Evolutionary conservation across 1,140 invertebrate genomes (phyloP).

Genomic region (Uloborus diversus): DNA sequence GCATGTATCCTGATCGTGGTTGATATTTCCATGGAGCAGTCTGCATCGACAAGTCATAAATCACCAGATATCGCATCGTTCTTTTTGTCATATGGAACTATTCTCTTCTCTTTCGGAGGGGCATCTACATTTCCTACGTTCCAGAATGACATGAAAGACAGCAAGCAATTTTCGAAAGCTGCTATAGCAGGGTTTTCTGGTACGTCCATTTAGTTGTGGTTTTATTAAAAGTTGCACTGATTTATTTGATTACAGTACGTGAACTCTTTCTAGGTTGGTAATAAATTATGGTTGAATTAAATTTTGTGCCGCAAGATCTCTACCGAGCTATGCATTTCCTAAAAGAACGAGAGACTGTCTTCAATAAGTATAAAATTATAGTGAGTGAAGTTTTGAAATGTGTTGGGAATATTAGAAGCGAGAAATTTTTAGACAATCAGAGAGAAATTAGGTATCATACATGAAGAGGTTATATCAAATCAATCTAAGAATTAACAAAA

Average conservation of each 20-base stretch:
- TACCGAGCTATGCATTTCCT: no score
- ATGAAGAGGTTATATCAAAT: no score
- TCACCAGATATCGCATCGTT: slow-evolving; percentile 66
- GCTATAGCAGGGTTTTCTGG: slow-evolving; percentile 69
- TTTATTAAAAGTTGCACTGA: neutral
- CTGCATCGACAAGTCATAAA: neutral
- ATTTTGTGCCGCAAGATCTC: no score
- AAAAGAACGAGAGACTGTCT: neutral
- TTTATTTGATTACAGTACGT: no score
- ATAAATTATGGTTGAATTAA: no score
- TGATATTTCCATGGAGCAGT: slow-evolving; percentile 65
- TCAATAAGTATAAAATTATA: neutral
- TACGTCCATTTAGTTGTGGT: slow-evolving; percentile 59
- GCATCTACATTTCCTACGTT: slow-evolving; percentile 76
- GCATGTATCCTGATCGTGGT: slow-evolving; percentile 72
- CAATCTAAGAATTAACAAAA: no score
- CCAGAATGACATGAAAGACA: slow-evolving; percentile 75
- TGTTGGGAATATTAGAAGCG: no score
- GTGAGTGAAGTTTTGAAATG: no score
- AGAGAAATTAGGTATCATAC: no score
- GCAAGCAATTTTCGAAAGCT: slow-evolving; percentile 69
- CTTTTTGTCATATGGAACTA: slow-evolving; percentile 73
- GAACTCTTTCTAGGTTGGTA: no score
- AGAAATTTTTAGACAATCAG: no score
- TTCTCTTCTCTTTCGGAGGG: slow-evolving; percentile 75